phyloP scores from a whole-genome alignment of 2,888 invertebrate genomes.

The Agriopis marginaria region DNA sequence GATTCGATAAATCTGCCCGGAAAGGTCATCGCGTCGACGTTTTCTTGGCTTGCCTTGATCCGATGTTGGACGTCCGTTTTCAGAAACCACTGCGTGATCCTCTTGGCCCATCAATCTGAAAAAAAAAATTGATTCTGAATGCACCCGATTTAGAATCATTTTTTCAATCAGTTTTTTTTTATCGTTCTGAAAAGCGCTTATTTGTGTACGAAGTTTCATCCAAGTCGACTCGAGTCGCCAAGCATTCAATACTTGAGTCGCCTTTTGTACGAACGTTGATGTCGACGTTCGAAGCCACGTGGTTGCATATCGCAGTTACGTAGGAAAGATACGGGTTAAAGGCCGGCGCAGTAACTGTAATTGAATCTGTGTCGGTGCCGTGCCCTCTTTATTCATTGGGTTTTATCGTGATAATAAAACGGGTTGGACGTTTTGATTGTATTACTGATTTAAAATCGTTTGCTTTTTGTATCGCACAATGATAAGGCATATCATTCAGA shows the following conservation, averaged over 20 bases:
- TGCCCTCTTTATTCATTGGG: slow-evolving; percentile 20
- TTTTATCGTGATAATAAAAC: slow-evolving; percentile 18
- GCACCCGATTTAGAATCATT: no score
- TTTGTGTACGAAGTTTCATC: no score
- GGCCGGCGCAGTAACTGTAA: slow-evolving; percentile 29
- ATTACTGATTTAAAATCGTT: slow-evolving; percentile 15
- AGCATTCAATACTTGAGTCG: neutral
- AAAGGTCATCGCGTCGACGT: no score
- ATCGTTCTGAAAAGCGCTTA: no score
- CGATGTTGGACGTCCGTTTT: no score
- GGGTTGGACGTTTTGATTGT: slow-evolving; percentile 18
- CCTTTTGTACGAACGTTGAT: neutral
- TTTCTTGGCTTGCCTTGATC: no score
- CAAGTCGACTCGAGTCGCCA: neutral
- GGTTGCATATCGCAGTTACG: slow-evolving; percentile 22
- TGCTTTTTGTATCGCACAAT: neutral
- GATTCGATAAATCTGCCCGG: no score
- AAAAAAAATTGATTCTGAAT: no score
- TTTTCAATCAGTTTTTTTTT: no score
- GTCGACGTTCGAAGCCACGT: slow-evolving; percentile 8
- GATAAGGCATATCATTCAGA: neutral
- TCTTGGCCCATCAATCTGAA: no score
- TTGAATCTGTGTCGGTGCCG: slow-evolving; percentile 5
- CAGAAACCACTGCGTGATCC: no score
- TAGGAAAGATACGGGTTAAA: slow-evolving; percentile 51